A percentile compares a stretch with the other conserved stretches of the same genome.
These are phyloP conservation scores for Rhagoletis zephyria DNA, from an alignment of 1,140 invertebrate species.

Conservation along the genomic window DNA sequence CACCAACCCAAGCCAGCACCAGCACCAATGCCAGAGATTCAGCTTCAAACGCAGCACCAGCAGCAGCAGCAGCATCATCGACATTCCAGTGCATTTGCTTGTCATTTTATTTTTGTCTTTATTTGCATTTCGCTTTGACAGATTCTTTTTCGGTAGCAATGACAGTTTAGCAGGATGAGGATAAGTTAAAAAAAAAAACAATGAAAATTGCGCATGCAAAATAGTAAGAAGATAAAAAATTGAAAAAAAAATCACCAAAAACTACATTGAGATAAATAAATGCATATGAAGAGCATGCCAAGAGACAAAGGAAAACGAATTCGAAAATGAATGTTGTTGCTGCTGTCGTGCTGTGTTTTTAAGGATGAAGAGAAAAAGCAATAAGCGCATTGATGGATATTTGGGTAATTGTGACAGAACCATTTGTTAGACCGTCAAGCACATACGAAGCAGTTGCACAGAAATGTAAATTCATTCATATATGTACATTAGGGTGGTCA, in stretches of 20 bases:
- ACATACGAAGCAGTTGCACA: background rate
- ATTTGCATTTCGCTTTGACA: conserved; percentile 53
- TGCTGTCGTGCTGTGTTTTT: background rate
- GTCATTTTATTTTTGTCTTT: conserved; percentile 52
- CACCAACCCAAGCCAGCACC: background rate
- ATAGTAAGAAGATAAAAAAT: too few species aligned
- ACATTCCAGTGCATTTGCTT: conserved; percentile 17
- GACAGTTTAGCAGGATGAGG: conserved; percentile 50
- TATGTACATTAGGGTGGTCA: too few species aligned
- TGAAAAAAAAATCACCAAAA: too few species aligned
- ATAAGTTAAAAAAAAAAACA: conserved; percentile 10
- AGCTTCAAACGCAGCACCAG: background rate
- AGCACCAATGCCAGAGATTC: background rate
- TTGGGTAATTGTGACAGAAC: conserved; percentile 39
- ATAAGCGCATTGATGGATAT: conserved; percentile 50
- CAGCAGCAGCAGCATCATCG: background rate
- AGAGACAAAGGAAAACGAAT: conserved; percentile 15
- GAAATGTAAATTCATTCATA: background rate
- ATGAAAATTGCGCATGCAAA: background rate
- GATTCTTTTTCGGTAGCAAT: conserved; percentile 33
- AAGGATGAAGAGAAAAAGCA: background rate
- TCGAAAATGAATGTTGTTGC: background rate
- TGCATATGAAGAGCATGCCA: background rate
- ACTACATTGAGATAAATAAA: too few species aligned
- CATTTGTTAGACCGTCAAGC: conserved; percentile 27